Base-by-base conservation (phyloP, 1,140 invertebrate species). In the Macrostomum lignano region DNA sequence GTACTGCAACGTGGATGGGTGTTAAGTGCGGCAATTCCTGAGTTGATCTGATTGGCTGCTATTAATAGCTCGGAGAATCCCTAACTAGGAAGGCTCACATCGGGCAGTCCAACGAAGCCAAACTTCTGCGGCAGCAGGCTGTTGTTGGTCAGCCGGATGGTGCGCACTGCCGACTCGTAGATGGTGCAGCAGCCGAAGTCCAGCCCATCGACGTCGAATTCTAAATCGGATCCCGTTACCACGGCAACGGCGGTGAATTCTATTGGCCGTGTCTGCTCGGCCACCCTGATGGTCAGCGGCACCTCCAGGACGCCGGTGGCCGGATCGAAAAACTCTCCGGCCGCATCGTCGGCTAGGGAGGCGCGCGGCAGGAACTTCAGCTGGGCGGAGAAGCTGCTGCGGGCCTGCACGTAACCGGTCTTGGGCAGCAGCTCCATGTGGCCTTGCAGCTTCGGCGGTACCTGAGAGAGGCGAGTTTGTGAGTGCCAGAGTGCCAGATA, bases 161-260 rank as follows among this genome's bases (percentile, higher is more conserved):
- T 46, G 11, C 37, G 40, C 20, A 44, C 48, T 2, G 43, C 46
- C 7, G 51, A 48, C 39, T 57, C 54, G 26, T 49, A 46, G 17
- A 55, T 49, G 1, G 52, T 55, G 37, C 49, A 50, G 40, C 40
- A 42, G 17, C 55, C 55, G 44, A 58, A 58, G 38, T 58, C 49
- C 24, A 58, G 48, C n/a, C n/a, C n/a, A n/a, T n/a, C n/a, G 3
- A 42, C 38, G 37, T 51, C 43, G 43, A 58, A 54, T 36, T 48
- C 45, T 30, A 58, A 41, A 34, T 58, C 53, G 6, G 51, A 51
- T 22, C 42, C 49, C 1, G 54, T 58, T 7, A 58, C 45, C n/a
- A 58, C 48, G 21, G 55, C 55, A 32, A 48, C 42, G 3, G 56
- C 45, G 13, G 43, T 49, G 26, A 57, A 58, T 1, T 43, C 38